phyloP scores from a whole-genome alignment of 2,888 invertebrate genomes.

The Callyntrura sp. region DNA sequence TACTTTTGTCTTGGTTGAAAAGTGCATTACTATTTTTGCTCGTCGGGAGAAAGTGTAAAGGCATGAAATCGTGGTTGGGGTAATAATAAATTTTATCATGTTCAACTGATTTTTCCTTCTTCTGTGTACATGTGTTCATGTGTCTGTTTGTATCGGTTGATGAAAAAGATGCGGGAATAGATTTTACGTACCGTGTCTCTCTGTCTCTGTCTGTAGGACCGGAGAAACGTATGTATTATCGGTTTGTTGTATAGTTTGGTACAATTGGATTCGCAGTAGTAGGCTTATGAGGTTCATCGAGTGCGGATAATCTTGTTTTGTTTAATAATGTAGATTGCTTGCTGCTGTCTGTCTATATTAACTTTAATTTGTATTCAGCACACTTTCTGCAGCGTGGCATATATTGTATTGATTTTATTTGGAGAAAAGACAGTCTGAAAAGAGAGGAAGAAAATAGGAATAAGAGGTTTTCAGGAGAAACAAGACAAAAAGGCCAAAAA shows the following conservation, averaged over 20 bases:
- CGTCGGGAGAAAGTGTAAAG: background rate
- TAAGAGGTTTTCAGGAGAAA: background rate
- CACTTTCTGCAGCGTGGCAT: constrained; percentile 28
- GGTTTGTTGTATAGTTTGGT: background rate
- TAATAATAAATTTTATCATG: constrained; percentile 38
- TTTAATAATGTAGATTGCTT: constrained; percentile 60
- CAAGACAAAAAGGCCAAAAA: background rate
- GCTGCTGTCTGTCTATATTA: constrained; percentile 29
- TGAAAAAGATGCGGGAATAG: background rate
- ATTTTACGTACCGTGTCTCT: background rate
- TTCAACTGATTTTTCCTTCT: constrained; percentile 12
- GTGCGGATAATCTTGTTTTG: constrained; percentile 64
- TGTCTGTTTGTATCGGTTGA: constrained; percentile 13
- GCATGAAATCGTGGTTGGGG: constrained; percentile 15
- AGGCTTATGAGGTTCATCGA: constrained; percentile 27
- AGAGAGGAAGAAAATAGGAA: background rate
- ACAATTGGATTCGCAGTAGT: background rate
- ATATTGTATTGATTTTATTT: constrained; percentile 68
- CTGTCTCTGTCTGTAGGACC: too few species aligned
- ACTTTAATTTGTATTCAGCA: constrained; percentile 66
- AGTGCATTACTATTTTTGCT: background rate
- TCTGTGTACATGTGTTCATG: background rate
- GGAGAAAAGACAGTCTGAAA: constrained; percentile 57
- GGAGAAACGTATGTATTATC: background rate
- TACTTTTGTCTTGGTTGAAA: background rate